Percentiles rank a stretch among this genome's conserved stretches.
phyloP scores from a whole-genome alignment of 2,888 invertebrate genomes.

The Xanthia icteritia region DNA sequence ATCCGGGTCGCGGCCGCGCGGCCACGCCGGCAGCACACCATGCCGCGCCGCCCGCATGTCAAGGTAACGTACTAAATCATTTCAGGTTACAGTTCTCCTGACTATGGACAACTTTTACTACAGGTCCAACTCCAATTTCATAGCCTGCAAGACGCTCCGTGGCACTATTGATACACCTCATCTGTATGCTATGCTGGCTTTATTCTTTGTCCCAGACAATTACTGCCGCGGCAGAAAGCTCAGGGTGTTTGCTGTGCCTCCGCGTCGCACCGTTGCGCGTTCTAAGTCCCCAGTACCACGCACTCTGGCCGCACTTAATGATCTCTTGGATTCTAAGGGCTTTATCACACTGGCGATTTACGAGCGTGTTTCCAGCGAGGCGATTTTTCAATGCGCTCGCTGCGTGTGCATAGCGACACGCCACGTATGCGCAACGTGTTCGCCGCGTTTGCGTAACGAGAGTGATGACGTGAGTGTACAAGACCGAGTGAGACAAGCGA shows the following conservation, averaged over 20 bases:
- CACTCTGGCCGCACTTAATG: neutral
- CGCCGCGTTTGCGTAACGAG: too few relatives aligned
- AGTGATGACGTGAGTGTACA: too few relatives aligned
- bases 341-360: too few relatives aligned
- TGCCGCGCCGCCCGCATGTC: constrained; percentile 87
- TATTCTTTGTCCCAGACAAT: neutral
- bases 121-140: neutral
- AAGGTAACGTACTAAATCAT: constrained; percentile 81
- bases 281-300: neutral
- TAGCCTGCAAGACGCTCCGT: neutral
- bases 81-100: too few relatives aligned
- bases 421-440: too few relatives aligned
- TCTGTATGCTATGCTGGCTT: neutral
- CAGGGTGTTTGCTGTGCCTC: neutral
- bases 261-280: neutral
- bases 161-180: neutral
- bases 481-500: too few relatives aligned
- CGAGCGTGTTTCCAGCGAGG: too few relatives aligned
- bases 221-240: neutral
- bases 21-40: constrained; percentile 86
- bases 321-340: neutral
- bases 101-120: neutral
- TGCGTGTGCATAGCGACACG: too few relatives aligned
- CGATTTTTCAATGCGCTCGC: too few relatives aligned
- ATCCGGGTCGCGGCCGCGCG: constrained; percentile 89